Conservation (phyloP, 2,113 vertebrate genomes). For the Sylvia atricapilla region DNA sequence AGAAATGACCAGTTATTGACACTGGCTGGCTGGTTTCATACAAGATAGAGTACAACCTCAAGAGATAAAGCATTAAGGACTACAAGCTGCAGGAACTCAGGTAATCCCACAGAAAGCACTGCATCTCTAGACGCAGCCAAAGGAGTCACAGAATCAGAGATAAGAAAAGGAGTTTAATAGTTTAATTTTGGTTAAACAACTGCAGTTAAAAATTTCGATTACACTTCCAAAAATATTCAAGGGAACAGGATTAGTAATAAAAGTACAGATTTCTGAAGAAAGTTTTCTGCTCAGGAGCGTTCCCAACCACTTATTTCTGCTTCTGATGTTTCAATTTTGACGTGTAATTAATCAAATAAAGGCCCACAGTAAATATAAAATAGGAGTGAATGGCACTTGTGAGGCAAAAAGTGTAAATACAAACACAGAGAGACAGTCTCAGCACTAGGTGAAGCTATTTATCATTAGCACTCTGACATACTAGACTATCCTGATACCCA, state of each 20-base stretch:
- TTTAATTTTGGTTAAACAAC: background rate
- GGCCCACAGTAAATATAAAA: background rate
- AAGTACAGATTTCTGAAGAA: background rate
- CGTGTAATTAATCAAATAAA: background rate
- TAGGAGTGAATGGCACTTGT: background rate
- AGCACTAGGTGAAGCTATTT: background rate
- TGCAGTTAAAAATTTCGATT: background rate
- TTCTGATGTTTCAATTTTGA: background rate
- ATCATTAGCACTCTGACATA: background rate
- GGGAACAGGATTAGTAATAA: background rate
- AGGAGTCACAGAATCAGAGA: background rate
- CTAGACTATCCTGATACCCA: background rate
- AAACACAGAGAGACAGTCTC: background rate
- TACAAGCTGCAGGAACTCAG: background rate
- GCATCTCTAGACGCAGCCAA: background rate
- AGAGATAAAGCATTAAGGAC: background rate
- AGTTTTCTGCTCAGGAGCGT: background rate
- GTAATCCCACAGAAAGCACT: background rate
- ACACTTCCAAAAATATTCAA: background rate
- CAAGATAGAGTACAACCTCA: background rate
- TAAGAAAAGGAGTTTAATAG: background rate
- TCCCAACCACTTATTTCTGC: background rate
- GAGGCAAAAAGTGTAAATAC: background rate
- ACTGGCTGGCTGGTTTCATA: background rate
- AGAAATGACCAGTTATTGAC: slow-evolving; percentile 30